Evolutionary conservation across 2,888 invertebrate genomes (phyloP).

Genomic region (Strigamia crassipes): DNA sequence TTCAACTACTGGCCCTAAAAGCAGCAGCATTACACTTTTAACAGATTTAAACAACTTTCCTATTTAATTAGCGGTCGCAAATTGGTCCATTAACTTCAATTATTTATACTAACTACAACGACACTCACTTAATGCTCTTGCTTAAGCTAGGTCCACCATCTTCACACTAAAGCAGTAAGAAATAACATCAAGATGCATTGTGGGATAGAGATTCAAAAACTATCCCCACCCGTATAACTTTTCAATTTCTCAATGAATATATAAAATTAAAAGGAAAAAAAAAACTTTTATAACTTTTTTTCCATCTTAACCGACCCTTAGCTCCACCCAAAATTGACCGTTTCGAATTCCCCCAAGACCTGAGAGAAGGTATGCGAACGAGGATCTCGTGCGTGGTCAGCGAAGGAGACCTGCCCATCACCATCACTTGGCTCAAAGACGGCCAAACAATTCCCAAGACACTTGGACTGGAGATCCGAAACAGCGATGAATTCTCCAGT

Average conservation of each 20-base stretch:
- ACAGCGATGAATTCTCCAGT: constrained; percentile 56
- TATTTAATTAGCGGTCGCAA: background rate
- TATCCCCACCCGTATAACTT: background rate
- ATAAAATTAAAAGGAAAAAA: background rate
- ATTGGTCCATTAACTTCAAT: background rate
- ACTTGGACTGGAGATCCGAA: constrained; percentile 47
- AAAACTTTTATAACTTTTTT: constrained; percentile 31
- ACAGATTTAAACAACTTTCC: background rate
- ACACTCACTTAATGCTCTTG: background rate
- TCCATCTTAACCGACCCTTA: constrained; percentile 62
- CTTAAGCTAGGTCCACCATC: too few relatives aligned
- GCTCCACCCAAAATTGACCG: constrained; percentile 84
- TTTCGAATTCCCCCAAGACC: constrained; percentile 81
- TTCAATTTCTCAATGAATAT: background rate
- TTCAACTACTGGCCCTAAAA: background rate
- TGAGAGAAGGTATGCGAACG: constrained; percentile 80
- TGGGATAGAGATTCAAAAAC: background rate
- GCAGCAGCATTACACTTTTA: background rate
- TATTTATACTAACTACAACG: background rate
- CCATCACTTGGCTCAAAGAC: constrained; percentile 82
- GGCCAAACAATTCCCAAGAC: constrained; percentile 64
- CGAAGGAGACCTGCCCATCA: constrained; percentile 78
- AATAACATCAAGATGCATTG: too few relatives aligned
- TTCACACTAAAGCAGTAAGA: too few relatives aligned
- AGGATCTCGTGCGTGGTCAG: constrained; percentile 80